phyloP scores from a whole-genome alignment of 2,113 vertebrate genomes.

The Notothenia rossii region DNA sequence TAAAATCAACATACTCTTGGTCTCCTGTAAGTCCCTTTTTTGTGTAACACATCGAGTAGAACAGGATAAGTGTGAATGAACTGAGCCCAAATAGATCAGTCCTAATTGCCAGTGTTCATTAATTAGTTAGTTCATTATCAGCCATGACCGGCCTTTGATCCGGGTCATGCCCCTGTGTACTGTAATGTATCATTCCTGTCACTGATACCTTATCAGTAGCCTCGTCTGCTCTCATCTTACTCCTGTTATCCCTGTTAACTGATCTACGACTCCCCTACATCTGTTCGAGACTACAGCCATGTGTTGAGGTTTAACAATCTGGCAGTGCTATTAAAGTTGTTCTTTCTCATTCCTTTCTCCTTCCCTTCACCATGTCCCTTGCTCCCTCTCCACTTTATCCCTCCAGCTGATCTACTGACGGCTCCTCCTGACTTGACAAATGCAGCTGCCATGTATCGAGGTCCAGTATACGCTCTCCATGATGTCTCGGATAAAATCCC shows the following conservation, averaged over 20 bases:
- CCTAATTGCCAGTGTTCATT: background rate
- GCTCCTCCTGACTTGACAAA: slow-evolving; percentile 94
- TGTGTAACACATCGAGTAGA: background rate
- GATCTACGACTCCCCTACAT: slow-evolving; percentile 85
- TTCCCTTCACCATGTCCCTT: background rate
- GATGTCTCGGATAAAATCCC: slow-evolving; percentile 96
- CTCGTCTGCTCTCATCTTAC: slow-evolving; percentile 28
- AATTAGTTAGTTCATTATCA: background rate
- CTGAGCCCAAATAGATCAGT: background rate
- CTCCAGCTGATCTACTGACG: slow-evolving; percentile 87
- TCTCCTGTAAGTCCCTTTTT: background rate
- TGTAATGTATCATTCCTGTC: slow-evolving; percentile 40
- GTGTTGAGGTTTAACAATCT: slow-evolving; percentile 78
- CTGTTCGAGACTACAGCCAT: slow-evolving; percentile 87
- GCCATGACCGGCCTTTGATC: slow-evolving; percentile 40
- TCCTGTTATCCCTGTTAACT: slow-evolving; percentile 63
- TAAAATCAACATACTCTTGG: slow-evolving; percentile 3
- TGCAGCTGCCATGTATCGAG: slow-evolving; percentile 94
- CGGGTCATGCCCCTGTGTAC: slow-evolving; percentile 51
- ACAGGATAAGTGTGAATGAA: background rate
- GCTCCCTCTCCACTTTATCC: background rate
- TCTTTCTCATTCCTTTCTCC: background rate
- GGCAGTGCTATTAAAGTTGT: background rate
- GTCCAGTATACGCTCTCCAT: slow-evolving; percentile 93
- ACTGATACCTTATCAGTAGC: slow-evolving; percentile 59